These are phyloP conservation scores for Ganaspis brasiliensis DNA, from an alignment of 2,888 invertebrate genomes.

Conservation along the genomic window DNA sequence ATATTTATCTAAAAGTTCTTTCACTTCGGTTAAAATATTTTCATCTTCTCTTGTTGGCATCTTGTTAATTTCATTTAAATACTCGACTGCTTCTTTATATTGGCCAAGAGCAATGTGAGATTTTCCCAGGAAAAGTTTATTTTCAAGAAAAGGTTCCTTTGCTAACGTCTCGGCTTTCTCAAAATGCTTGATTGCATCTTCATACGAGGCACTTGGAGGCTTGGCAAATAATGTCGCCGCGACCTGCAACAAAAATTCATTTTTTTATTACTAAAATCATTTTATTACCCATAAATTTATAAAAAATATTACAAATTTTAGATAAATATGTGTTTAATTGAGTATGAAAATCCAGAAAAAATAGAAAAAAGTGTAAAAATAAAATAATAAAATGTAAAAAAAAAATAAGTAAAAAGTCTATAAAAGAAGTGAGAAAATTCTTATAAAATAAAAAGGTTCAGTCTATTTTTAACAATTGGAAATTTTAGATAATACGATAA, in stretches of 20 bases:
- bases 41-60: conserved; percentile 65
- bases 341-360: not conserved
- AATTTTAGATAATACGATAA: no score
- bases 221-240: conserved; percentile 85
- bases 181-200: conserved; percentile 84
- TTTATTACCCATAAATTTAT: no score
- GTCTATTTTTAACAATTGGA: no score
- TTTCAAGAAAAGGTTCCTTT: conserved; percentile 83
- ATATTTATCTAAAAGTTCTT: conserved; percentile 70
- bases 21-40: conserved; percentile 69
- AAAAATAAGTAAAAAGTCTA: no score
- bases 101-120: conserved; percentile 82
- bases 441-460: no score
- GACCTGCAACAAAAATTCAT: conserved; percentile 73
- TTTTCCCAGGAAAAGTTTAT: conserved; percentile 83
- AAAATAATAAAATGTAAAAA: no score
- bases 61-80: conserved; percentile 78
- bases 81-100: conserved; percentile 81
- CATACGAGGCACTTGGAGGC: conserved; percentile 84
- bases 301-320: no score
- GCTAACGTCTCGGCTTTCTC: conserved; percentile 82
- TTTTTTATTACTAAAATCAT: not conserved
- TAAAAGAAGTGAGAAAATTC: no score
- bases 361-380: conserved; percentile 27
- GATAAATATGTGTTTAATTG: no score